Percentiles rank a stretch among this genome's conserved stretches.
Evolutionary conservation across 1,140 invertebrate species (phyloP).

Genomic region (Bemisia tabaci): DNA sequence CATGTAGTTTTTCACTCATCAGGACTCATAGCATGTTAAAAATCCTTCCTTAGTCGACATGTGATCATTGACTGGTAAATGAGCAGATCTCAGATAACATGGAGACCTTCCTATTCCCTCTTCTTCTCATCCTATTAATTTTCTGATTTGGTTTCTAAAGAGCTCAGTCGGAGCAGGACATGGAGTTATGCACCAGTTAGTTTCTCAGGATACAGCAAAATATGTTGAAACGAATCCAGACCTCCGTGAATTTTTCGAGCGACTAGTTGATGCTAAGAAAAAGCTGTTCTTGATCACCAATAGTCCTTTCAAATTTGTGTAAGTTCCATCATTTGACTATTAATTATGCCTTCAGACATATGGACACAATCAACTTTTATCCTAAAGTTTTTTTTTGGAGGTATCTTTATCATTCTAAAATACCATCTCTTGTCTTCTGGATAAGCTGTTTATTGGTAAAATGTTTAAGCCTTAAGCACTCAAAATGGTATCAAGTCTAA

Average conservation of each 20-base stretch:
- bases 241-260: constrained; percentile 59
- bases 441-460: too few species aligned
- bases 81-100: too few species aligned
- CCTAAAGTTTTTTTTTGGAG: background rate
- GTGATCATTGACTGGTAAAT: too few species aligned
- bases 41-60: too few species aligned
- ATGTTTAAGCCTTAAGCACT: too few species aligned
- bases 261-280: constrained; percentile 57
- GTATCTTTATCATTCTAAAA: too few species aligned
- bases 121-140: too few species aligned
- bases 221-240: constrained; percentile 69
- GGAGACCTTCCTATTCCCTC: too few species aligned
- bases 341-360: background rate
- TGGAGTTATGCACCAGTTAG: constrained; percentile 77
- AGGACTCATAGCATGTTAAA: too few species aligned
- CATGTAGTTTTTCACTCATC: too few species aligned
- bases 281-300: constrained; percentile 94
- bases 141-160: constrained; percentile 34
- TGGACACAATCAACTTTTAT: background rate
- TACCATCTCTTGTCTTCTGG: too few species aligned
- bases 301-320: constrained; percentile 94
- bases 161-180: constrained; percentile 80
- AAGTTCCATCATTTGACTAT: constrained; percentile 35
- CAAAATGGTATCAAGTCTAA: too few species aligned
- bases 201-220: constrained; percentile 59